phyloP scores from a whole-genome alignment of 1,140 invertebrate species.

The Ceratitis capitata region DNA sequence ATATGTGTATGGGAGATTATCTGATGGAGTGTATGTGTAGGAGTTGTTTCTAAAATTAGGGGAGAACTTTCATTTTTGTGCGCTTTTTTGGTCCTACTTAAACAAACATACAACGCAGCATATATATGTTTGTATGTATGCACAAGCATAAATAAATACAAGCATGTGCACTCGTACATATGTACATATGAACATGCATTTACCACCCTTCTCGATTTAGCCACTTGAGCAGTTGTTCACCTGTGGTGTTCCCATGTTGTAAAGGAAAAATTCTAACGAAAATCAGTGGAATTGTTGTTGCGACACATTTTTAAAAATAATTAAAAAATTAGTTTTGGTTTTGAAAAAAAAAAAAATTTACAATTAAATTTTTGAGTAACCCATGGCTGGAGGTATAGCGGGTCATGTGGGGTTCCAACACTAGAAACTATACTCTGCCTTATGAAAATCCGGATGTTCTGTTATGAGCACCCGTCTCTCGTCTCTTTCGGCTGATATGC shows the following conservation, averaged over 20 bases:
- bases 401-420: too few relatives aligned
- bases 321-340: too few relatives aligned
- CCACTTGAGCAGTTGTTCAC: conserved; percentile 63
- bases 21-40: neutral
- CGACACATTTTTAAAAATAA: neutral
- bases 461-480: too few relatives aligned
- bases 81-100: conserved; percentile 14
- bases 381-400: too few relatives aligned
- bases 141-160: too few relatives aligned
- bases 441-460: too few relatives aligned
- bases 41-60: conserved; percentile 53
- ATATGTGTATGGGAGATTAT: neutral
- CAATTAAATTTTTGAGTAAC: too few relatives aligned
- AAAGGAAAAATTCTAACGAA: neutral
- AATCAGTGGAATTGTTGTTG: conserved; percentile 19
- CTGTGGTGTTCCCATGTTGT: conserved; percentile 49
- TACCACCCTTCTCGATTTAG: neutral
- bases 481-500: too few relatives aligned
- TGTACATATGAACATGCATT: neutral
- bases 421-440: too few relatives aligned
- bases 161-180: neutral
- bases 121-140: too few relatives aligned
- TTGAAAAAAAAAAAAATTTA: too few relatives aligned
- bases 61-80: conserved; percentile 63
- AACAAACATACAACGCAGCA: neutral